phyloP scores from a whole-genome alignment of 1,140 invertebrate species.

The Colletes latitarsis region DNA sequence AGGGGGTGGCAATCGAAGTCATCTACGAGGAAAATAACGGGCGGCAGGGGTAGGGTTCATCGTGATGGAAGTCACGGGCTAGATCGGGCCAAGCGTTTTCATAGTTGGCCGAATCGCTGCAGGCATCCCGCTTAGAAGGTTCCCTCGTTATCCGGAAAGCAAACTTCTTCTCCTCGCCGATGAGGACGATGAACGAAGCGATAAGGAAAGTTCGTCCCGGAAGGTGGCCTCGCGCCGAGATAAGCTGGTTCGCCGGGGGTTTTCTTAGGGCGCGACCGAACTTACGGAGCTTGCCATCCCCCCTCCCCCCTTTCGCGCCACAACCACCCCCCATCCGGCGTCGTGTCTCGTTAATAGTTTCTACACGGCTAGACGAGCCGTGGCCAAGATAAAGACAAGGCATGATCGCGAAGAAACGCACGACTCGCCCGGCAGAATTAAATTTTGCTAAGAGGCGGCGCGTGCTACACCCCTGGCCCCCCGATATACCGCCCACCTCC shows the following conservation, averaged over 20 bases:
- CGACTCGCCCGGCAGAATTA: background rate
- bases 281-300: slow-evolving; percentile 34
- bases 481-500: background rate
- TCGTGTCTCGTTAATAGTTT: slow-evolving; percentile 58
- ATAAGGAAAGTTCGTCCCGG: slow-evolving; percentile 60
- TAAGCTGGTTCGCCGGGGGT: slow-evolving; percentile 33
- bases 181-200: slow-evolving; percentile 60
- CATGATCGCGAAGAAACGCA: slow-evolving; percentile 24
- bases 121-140: slow-evolving; percentile 46
- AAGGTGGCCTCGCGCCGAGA: slow-evolving; percentile 40
- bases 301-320: background rate
- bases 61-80: slow-evolving; percentile 7
- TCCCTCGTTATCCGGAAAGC: slow-evolving; percentile 63
- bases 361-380: background rate
- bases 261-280: slow-evolving; percentile 24
- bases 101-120: slow-evolving; percentile 54
- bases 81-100: slow-evolving; percentile 38
- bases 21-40: background rate
- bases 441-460: background rate
- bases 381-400: slow-evolving; percentile 34
- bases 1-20: slow-evolving; percentile 2
- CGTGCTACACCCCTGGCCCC: background rate
- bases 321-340: background rate
- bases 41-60: background rate
- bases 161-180: slow-evolving; percentile 59